Base-by-base conservation (phyloP, 2,888 invertebrate species). In the Oconnorella tubifera region DNA sequence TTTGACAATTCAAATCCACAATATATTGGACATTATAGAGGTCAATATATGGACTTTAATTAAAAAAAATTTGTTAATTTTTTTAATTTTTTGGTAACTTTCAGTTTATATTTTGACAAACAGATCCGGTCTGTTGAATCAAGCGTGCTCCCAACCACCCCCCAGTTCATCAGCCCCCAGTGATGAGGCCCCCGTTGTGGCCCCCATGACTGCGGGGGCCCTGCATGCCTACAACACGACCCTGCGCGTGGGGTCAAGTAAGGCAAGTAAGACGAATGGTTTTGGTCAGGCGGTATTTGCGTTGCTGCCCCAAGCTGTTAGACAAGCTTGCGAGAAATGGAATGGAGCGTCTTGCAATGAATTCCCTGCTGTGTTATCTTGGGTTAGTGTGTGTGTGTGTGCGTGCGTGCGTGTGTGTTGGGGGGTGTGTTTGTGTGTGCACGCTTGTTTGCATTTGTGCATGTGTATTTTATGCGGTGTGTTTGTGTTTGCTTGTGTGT, bases 251-350 rank as follows among this genome's bases (percentile, higher is more conserved):
- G 80, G 83, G 27, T 84, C 84, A 0, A 76, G 75, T 51, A 77
- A 80, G 32, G 76, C 79, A 59, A 75, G 80, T 33, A 81, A 82
- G 69, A 77, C 81, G 56, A 79, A 80, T 25, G 74, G 78, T n/a
- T 76, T 84, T 23, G 87, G 86, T 64, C 75, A 80, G 1, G 80
- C 82, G 14, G 81, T 88, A 56, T 84, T 85, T 65, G 81, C 83
- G 3, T 80, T 85, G 33, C 78, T 88, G 65, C 88, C 88, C 1
- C 81, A 72, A 27, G 70, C 78, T 27, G 84, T 88, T 0, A 83
- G 85, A 51, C 84, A 85, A 32, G 85, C 86, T 1, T 79, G 88
- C 32, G 87, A 88, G 70, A 86, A 87, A 70, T 88, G 88, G 88
- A 87, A 86, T 74, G 81, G 82, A 2, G 84, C 84, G 49, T 72